Conservation (phyloP, 2,113 vertebrate species). For the Progne subis region DNA sequence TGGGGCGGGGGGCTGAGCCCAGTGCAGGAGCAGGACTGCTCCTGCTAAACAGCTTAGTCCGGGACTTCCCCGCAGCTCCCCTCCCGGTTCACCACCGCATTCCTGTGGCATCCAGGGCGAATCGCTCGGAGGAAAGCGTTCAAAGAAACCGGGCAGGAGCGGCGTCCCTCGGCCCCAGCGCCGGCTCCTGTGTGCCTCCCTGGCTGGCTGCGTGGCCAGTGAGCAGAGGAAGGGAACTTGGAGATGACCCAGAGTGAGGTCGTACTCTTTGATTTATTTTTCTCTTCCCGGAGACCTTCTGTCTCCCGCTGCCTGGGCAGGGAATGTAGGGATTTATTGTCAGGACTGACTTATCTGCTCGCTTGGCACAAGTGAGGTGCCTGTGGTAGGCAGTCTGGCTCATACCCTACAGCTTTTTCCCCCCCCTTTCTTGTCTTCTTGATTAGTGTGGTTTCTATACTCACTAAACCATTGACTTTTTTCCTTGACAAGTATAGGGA, state of each 20-base stretch:
- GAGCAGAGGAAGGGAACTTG: neutral
- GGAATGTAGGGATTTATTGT: constrained; percentile 34
- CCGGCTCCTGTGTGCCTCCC: neutral
- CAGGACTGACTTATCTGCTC: constrained; percentile 40
- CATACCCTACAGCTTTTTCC: neutral
- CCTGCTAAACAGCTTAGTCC: neutral
- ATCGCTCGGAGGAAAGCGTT: neutral
- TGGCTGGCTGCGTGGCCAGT: neutral
- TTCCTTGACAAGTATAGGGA: neutral
- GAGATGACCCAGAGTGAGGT: neutral
- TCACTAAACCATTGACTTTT: neutral
- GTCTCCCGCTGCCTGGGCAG: constrained; percentile 1
- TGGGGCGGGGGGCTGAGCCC: neutral
- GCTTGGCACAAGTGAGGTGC: constrained; percentile 13
- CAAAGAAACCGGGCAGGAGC: neutral
- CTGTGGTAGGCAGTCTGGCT: constrained; percentile 45
- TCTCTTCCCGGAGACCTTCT: constrained; percentile 28
- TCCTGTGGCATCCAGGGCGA: constrained; percentile 23
- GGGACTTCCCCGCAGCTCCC: neutral
- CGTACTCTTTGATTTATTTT: constrained; percentile 1
- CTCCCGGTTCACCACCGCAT: neutral
- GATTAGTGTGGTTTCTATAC: neutral
- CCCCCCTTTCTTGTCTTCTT: neutral
- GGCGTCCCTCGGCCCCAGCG: accelerated
- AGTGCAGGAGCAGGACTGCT: neutral